A percentile compares a stretch with the other conserved stretches of the same genome.
Evolutionary conservation across 2,113 vertebrate genomes (phyloP).

Genomic region (Gallinago paraguaiae): DNA sequence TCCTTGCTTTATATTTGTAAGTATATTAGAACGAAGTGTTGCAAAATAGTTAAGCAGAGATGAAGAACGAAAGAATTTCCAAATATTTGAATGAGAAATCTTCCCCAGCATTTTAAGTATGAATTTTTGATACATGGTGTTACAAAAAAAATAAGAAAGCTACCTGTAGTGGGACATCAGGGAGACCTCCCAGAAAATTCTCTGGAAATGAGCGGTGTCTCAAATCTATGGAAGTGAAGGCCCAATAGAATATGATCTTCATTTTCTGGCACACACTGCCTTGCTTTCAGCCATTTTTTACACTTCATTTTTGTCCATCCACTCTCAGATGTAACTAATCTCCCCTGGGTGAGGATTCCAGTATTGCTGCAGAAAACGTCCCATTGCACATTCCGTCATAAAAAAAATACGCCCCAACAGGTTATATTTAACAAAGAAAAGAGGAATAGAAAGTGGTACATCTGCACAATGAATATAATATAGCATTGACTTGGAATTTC

Average conservation of each 20-base stretch:
- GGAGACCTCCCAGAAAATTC: not conserved
- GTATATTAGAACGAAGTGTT: not conserved
- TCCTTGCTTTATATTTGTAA: not conserved
- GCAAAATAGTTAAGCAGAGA: not conserved
- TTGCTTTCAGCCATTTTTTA: not conserved
- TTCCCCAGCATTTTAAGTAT: not conserved
- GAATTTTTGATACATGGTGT: not conserved
- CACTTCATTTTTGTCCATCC: not conserved
- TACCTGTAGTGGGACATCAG: not conserved
- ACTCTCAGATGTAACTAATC: not conserved
- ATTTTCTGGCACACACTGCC: not conserved
- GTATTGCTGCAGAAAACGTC: not conserved
- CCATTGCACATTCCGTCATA: not conserved
- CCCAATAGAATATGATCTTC: not conserved
- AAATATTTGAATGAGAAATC: not conserved
- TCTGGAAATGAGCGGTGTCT: not conserved
- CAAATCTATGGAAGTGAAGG: not conserved
- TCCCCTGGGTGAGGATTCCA: conserved; percentile 5
- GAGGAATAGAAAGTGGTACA: conserved; percentile 49
- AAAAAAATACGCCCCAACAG: not conserved
- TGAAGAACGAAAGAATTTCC: not conserved
- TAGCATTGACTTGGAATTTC: conserved; percentile 62
- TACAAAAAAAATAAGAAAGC: not conserved
- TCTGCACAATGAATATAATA: conserved; percentile 58
- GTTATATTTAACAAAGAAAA: conserved; percentile 59